Conservation (phyloP, 2,888 invertebrate species). For the Desoria tigrina region DNA sequence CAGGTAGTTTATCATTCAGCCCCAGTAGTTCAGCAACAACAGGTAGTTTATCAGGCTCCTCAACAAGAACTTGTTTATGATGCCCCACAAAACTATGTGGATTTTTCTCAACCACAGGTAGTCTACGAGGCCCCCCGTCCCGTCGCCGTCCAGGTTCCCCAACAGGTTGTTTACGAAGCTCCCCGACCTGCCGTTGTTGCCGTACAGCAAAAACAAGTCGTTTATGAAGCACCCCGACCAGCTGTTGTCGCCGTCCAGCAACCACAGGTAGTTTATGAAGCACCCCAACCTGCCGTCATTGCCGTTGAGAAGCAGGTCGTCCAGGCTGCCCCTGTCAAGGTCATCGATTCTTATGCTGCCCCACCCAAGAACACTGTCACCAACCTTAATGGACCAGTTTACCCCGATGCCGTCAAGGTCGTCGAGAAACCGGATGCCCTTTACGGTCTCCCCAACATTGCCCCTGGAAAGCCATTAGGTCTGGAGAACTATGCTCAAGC, state of each 20-base stretch:
- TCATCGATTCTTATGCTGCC: constrained; percentile 36
- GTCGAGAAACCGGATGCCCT: constrained; percentile 20
- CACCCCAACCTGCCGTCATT: constrained; percentile 5
- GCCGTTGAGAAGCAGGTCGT: constrained; percentile 17
- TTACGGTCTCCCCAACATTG: constrained; percentile 30
- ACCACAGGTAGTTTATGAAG: constrained; percentile 6
- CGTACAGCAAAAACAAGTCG: background rate
- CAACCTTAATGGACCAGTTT: constrained; percentile 30
- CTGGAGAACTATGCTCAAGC: constrained; percentile 14
- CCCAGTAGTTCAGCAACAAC: constrained; percentile 3
- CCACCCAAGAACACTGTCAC: constrained; percentile 38
- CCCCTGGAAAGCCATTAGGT: constrained; percentile 8
- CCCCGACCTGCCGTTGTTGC: constrained; percentile 10
- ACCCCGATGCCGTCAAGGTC: constrained; percentile 36
- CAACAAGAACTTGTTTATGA: background rate
- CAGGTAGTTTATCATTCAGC: constrained; percentile 3
- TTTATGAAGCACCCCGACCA: background rate
- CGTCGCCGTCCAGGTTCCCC: constrained; percentile 1
- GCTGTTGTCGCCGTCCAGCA: constrained; percentile 1
- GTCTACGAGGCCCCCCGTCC: constrained; percentile 8
- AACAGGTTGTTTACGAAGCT: constrained; percentile 13
- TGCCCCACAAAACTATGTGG: background rate
- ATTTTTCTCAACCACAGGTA: background rate
- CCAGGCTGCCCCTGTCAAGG: background rate
- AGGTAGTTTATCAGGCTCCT: constrained; percentile 8